Conservation (phyloP, 2,113 vertebrate genomes). For the Crotalus horridus region DNA sequence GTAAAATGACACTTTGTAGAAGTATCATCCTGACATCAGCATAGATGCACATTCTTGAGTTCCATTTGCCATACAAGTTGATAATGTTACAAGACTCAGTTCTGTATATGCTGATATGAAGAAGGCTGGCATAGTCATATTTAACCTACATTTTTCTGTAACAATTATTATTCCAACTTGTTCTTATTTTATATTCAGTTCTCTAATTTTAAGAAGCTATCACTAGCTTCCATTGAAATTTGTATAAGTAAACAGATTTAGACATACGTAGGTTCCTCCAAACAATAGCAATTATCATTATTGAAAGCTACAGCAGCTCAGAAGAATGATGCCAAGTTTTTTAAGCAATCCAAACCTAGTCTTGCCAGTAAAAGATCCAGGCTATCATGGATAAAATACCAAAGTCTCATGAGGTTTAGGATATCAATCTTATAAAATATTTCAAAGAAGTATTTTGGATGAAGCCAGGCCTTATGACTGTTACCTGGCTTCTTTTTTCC, state of each 20-base stretch:
- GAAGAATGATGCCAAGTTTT: background rate
- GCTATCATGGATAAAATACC: too few relatives aligned
- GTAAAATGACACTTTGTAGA: constrained; percentile 55
- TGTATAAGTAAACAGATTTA: background rate
- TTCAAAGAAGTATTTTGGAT: background rate
- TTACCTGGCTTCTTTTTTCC: background rate
- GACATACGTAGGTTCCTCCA: background rate
- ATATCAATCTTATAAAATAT: background rate
- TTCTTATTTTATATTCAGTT: background rate
- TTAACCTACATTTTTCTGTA: background rate
- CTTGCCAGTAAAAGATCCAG: background rate
- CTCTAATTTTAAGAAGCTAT: background rate
- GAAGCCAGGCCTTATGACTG: background rate
- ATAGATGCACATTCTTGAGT: constrained; percentile 35
- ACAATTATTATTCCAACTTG: background rate
- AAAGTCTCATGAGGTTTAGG: too few relatives aligned
- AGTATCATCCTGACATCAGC: constrained; percentile 47
- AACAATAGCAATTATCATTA: background rate
- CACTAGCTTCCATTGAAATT: background rate
- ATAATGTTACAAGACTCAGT: constrained; percentile 38
- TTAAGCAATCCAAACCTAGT: background rate
- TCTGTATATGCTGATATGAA: constrained; percentile 36
- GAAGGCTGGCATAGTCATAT: constrained; percentile 6
- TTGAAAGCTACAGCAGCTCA: background rate
- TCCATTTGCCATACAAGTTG: constrained; percentile 20